Base-by-base conservation (phyloP, 2,888 invertebrate genomes). In the Galerucella nymphaeae region DNA sequence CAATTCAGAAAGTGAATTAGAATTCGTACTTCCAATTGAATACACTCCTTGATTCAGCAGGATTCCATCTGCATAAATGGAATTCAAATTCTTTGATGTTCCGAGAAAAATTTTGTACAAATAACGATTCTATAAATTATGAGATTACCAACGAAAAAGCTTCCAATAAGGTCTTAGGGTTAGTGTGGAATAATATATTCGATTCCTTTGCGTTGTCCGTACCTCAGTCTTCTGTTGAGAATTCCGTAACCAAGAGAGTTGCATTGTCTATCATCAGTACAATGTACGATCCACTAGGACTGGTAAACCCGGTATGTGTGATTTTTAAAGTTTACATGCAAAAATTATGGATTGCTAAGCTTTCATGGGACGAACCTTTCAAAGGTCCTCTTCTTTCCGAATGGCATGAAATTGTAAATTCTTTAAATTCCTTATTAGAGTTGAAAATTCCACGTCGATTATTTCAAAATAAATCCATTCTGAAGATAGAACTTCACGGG, bases 61-160 rank as follows among this genome's bases (percentile, higher is more conserved):
- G 69, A 18, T 69, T 62, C n/a, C 16, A 55, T n/a, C 41, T 69
- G 38, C 62, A 63, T 63, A 69, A 69, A 45, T 69, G 69, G 70
- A 65, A 57, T 38, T 70, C 70, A 18, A 65, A 65, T 58, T 64
- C 23, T 20, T 45, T 30, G 30, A 9, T 8, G 59, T 64, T 48
- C 48, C 53, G 45, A 55, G 42, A 58, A 70, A 57, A 64, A 70
- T 53, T 16, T 64, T 69, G 48, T 53, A 66, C n/a, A 71, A 66
- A 38, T 16, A 66, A 8, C 41, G 16, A 45, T 0, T 45, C 13
- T 0, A 2, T 45, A 14, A 45, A 45, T 45, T 45, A 45, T 45
- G 42, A 45, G 42, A 45, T 45, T 45, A 45, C 13, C 42, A 45
- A 45, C 42, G 42, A 45, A 45, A 45, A 45, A 13, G 42, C 13